phyloP scores from a whole-genome alignment of 1,140 invertebrate species.

The Drosophila punjabiensis region DNA sequence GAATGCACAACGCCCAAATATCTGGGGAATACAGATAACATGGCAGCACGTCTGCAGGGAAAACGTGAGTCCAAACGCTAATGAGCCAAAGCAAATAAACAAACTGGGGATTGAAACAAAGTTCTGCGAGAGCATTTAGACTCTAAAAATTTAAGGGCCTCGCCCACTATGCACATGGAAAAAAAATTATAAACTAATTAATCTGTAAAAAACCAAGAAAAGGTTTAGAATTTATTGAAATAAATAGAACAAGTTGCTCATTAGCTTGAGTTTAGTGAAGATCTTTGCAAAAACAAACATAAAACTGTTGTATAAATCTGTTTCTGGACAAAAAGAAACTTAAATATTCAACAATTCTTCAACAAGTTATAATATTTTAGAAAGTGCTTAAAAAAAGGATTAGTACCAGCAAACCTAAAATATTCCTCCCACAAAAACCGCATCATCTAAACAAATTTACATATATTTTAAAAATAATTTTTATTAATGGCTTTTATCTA shows the following conservation, averaged over 20 bases:
- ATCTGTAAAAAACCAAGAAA: not conserved
- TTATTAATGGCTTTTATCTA: conserved; percentile 4
- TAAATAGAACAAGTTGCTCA: not conserved
- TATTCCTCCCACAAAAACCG: not conserved
- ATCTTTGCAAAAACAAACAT: not conserved
- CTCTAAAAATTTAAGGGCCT: conserved; percentile 9
- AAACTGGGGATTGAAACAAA: conserved; percentile 46
- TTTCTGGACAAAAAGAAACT: too few species aligned
- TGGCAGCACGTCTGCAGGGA: conserved; percentile 35
- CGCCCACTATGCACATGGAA: conserved; percentile 15
- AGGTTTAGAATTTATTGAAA: not conserved
- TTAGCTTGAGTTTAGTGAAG: not conserved
- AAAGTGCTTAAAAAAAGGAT: too few species aligned
- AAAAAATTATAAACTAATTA: not conserved
- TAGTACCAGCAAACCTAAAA: too few species aligned
- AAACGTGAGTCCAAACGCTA: conserved; percentile 71
- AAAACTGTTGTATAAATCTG: too few species aligned
- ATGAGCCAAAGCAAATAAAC: conserved; percentile 61
- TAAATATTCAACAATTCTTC: too few species aligned
- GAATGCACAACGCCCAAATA: conserved; percentile 40
- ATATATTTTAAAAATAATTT: not conserved
- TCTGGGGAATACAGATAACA: conserved; percentile 2
- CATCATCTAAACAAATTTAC: not conserved
- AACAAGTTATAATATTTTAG: too few species aligned
- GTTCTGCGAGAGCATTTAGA: conserved; percentile 23